Evolutionary conservation across 1,140 invertebrate species (phyloP).

Genomic region (Ips nitidus): DNA sequence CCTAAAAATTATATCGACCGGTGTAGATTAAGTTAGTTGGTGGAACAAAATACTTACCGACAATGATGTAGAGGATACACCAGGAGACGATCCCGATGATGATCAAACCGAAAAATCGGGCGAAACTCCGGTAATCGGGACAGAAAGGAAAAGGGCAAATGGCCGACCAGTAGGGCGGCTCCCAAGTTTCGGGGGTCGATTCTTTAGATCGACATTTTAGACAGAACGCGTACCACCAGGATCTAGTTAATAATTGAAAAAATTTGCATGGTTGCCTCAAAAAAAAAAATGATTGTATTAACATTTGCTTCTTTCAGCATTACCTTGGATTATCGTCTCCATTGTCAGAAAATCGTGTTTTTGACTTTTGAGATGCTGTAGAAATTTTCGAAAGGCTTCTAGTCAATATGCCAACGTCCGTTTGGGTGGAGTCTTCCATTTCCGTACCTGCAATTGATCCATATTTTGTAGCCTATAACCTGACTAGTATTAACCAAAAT

Average conservation of each 20-base stretch:
- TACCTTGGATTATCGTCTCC: constrained; percentile 47
- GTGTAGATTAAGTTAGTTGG: not conserved
- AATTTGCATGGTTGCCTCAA: not conserved
- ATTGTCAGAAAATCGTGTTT: constrained; percentile 47
- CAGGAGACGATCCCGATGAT: constrained; percentile 70
- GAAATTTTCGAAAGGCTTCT: constrained; percentile 25
- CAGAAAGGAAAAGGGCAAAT: constrained; percentile 79
- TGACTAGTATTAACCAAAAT: not conserved
- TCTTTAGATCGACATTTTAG: constrained; percentile 68
- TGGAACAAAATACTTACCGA: constrained; percentile 46
- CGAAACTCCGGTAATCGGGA: constrained; percentile 75
- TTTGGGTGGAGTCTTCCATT: constrained; percentile 5
- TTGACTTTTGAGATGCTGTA: constrained; percentile 46
- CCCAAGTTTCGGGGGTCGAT: constrained; percentile 72
- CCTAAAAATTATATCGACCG: constrained; percentile 54
- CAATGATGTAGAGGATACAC: constrained; percentile 71
- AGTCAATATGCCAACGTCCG: constrained; percentile 7
- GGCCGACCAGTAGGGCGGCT: constrained; percentile 72
- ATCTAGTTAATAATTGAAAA: constrained; percentile 53
- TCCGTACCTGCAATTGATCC: constrained; percentile 7
- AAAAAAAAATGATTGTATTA: not conserved
- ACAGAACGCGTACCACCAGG: constrained; percentile 74
- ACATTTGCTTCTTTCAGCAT: constrained; percentile 4
- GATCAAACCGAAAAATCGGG: constrained; percentile 67
- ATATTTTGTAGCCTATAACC: no score